These are phyloP conservation scores for Eurytoma adleriae DNA, from an alignment of 2,888 invertebrate genomes.

Conservation along the genomic window DNA sequence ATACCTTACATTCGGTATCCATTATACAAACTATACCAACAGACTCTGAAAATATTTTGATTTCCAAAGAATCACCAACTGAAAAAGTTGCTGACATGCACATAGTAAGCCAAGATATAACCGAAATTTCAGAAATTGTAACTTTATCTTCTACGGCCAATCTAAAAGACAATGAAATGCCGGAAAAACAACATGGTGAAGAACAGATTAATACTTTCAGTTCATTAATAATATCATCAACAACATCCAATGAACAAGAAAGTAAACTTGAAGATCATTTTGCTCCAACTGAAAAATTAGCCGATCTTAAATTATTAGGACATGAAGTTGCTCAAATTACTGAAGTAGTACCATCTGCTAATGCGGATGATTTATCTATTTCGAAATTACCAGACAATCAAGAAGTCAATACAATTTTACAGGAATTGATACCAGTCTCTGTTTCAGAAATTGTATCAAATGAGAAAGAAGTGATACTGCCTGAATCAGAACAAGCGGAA, in stretches of 20 bases:
- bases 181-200: slow-evolving; percentile 59
- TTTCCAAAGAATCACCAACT: slow-evolving; percentile 61
- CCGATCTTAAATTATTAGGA: slow-evolving; percentile 68
- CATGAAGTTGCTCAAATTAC: slow-evolving; percentile 67
- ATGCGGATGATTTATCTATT: slow-evolving; percentile 63
- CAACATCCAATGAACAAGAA: slow-evolving; percentile 61
- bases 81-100: slow-evolving; percentile 68
- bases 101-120: slow-evolving; percentile 69
- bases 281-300: slow-evolving; percentile 71
- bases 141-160: slow-evolving; percentile 64
- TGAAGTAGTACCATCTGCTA: slow-evolving; percentile 64
- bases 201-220: slow-evolving; percentile 43
- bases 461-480: slow-evolving; percentile 63
- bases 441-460: slow-evolving; percentile 65
- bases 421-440: slow-evolving; percentile 65
- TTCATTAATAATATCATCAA: slow-evolving; percentile 59
- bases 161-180: slow-evolving; percentile 58
- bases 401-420: slow-evolving; percentile 63
- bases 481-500: slow-evolving; percentile 33
- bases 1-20: slow-evolving; percentile 58
- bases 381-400: slow-evolving; percentile 61
- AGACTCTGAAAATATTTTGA: slow-evolving; percentile 60
- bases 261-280: slow-evolving; percentile 57
- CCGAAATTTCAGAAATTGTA: slow-evolving; percentile 67
- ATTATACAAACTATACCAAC: slow-evolving; percentile 60